Evolutionary conservation across 2,113 vertebrate genomes (phyloP).

Genomic region (Rafetus swinhoei): DNA sequence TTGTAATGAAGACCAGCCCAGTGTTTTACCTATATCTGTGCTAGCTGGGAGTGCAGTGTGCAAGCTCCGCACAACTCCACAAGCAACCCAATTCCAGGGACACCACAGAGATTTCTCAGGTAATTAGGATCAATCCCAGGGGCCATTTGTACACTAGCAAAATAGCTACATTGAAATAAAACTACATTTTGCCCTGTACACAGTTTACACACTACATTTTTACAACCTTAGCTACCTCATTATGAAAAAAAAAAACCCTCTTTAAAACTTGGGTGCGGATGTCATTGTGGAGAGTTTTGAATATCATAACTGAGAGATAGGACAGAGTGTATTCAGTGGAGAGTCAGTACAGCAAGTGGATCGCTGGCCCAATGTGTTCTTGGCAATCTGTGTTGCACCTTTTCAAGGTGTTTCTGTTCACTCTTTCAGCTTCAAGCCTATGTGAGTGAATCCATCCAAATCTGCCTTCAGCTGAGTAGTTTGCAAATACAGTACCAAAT

Average conservation of each 20-base stretch:
- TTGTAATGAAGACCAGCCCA: not conserved
- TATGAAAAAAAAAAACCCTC: not conserved
- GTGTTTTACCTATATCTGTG: not conserved
- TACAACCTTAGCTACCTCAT: not conserved
- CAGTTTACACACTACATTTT: too few species aligned
- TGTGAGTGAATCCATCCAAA: not conserved
- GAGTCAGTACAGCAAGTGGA: not conserved
- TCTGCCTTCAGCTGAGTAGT: constrained; percentile 30
- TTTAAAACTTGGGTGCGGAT: not conserved
- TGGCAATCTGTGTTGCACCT: not conserved
- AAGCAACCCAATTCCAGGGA: not conserved
- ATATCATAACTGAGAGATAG: not conserved
- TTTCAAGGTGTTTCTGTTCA: not conserved
- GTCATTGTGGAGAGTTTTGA: not conserved
- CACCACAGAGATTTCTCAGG: not conserved
- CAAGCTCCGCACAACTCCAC: not conserved
- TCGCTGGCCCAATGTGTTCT: not conserved
- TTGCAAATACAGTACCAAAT: not conserved
- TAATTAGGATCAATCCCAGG: not conserved
- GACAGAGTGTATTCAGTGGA: not conserved
- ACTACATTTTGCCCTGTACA: not conserved
- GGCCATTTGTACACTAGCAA: not conserved
- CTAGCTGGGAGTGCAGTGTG: not conserved
- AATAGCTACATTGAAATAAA: not conserved
- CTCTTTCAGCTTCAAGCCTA: not conserved